phyloP scores from a whole-genome alignment of 2,888 invertebrate genomes.

The Ormyrus pomaceus region DNA sequence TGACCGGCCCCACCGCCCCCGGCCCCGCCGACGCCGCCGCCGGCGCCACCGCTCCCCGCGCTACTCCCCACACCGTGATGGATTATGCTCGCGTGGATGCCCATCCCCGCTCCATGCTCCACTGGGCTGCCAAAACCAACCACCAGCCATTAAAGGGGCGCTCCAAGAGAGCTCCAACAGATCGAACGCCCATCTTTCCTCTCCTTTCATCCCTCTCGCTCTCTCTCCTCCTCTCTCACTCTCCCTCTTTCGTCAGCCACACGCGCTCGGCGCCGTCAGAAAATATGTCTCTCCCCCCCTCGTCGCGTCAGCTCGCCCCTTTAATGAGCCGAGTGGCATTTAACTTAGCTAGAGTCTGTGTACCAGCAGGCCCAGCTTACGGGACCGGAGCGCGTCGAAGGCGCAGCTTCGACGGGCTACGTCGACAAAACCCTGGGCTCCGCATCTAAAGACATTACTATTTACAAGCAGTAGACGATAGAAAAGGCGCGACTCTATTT shows the following conservation, averaged over 20 bases:
- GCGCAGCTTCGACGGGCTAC: neutral
- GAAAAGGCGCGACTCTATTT: conserved; percentile 24
- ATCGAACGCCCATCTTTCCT: conserved; percentile 58
- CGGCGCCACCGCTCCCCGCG: conserved; percentile 76
- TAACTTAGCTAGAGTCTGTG: conserved; percentile 47
- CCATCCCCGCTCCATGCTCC: conserved; percentile 78
- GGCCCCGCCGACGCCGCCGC: conserved; percentile 66
- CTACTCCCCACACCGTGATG: conserved; percentile 75
- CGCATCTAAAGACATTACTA: conserved; percentile 53
- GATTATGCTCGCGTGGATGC: conserved; percentile 76
- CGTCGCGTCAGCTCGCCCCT: conserved; percentile 65
- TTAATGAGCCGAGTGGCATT: conserved; percentile 72
- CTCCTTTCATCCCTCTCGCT: conserved; percentile 57
- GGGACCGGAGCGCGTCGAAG: conserved; percentile 69
- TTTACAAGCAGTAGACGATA: conserved; percentile 74
- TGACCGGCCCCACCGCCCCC: conserved; percentile 69
- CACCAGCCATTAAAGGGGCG: conserved; percentile 76
- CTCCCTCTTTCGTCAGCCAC: conserved; percentile 65
- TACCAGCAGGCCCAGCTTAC: conserved; percentile 67
- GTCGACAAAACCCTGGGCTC: neutral
- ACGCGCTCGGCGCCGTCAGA: conserved; percentile 67
- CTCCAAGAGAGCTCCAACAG: conserved; percentile 55
- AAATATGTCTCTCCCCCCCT: conserved; percentile 72
- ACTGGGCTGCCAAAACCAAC: conserved; percentile 77
- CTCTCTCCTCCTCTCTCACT: neutral